Evolutionary conservation across 2,797 vertebrate genomes (phyloP).

Genomic region (Kryptolebias ocellatus): DNA sequence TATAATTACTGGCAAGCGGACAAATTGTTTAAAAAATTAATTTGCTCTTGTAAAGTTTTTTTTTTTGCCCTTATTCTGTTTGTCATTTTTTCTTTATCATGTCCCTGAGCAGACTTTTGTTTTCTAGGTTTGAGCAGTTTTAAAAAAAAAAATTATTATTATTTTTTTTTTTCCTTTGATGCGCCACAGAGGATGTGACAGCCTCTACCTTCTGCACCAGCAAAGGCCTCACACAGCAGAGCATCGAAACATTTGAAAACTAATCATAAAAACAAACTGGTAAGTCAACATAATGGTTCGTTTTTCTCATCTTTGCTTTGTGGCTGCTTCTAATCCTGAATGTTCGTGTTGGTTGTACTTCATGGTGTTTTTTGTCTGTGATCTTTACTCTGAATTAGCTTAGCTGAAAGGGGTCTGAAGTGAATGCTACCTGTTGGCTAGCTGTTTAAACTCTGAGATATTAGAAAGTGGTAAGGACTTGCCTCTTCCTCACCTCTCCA

Average conservation of each 20-base stretch:
- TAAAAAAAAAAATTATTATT: too few relatives aligned
- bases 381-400: slow-evolving; percentile 35
- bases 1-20: slow-evolving; percentile 34
- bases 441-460: slow-evolving; percentile 46
- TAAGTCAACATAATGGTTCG: slow-evolving; percentile 60
- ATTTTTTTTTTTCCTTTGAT: slow-evolving; percentile 31
- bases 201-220: slow-evolving; percentile 57
- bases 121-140: slow-evolving; percentile 11
- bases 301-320: slow-evolving; percentile 28
- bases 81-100: slow-evolving; percentile 56
- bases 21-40: slow-evolving; percentile 45
- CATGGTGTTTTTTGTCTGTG: not conserved
- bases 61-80: slow-evolving; percentile 32
- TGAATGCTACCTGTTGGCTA: slow-evolving; percentile 49
- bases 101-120: slow-evolving; percentile 52
- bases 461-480: slow-evolving; percentile 56
- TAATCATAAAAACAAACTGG: slow-evolving; percentile 60
- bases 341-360: slow-evolving; percentile 13
- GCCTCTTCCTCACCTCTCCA: slow-evolving; percentile 61
- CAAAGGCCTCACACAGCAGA: slow-evolving; percentile 55
- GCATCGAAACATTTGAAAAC: slow-evolving; percentile 64
- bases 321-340: slow-evolving; percentile 1
- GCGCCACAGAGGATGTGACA: slow-evolving; percentile 65
- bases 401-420: slow-evolving; percentile 33
- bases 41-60: slow-evolving; percentile 32